A percentile compares a stretch with the other conserved stretches of the same genome.
phyloP scores from a whole-genome alignment of 1,140 invertebrate genomes.

The Ceratina australensis region DNA sequence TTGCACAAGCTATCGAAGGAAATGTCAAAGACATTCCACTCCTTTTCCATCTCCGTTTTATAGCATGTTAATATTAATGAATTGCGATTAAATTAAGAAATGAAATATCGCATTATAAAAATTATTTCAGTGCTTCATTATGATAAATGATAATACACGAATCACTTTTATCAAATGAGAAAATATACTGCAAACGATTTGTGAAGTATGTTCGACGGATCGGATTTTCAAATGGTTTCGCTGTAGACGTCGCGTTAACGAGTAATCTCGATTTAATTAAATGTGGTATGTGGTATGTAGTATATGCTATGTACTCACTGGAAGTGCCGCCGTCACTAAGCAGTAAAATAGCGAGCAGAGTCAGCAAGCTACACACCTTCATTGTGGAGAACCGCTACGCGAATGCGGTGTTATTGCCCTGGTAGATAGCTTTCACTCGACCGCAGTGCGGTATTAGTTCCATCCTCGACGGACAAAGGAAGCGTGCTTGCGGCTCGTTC shows the following conservation, averaged over 20 bases:
- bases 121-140: too few relatives aligned
- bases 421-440: slow-evolving; percentile 32
- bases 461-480: neutral
- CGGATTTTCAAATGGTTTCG: neutral
- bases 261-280: neutral
- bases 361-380: slow-evolving; percentile 17
- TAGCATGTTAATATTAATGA: too few relatives aligned
- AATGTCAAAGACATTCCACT: slow-evolving; percentile 41
- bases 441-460: slow-evolving; percentile 18
- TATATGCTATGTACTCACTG: slow-evolving; percentile 35
- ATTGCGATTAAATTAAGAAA: too few relatives aligned
- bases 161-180: too few relatives aligned
- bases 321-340: slow-evolving; percentile 1
- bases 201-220: too few relatives aligned
- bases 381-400: slow-evolving; percentile 22
- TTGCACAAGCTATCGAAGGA: slow-evolving; percentile 11
- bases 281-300: too few relatives aligned
- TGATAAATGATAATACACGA: too few relatives aligned
- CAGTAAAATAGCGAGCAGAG: slow-evolving; percentile 38
- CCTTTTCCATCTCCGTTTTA: neutral
- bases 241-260: neutral
- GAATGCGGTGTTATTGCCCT: slow-evolving; percentile 31
- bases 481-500: neutral
- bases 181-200: too few relatives aligned
- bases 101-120: too few relatives aligned